phyloP scores from a whole-genome alignment of 2,113 vertebrate species.

The Terrapene triunguis region DNA sequence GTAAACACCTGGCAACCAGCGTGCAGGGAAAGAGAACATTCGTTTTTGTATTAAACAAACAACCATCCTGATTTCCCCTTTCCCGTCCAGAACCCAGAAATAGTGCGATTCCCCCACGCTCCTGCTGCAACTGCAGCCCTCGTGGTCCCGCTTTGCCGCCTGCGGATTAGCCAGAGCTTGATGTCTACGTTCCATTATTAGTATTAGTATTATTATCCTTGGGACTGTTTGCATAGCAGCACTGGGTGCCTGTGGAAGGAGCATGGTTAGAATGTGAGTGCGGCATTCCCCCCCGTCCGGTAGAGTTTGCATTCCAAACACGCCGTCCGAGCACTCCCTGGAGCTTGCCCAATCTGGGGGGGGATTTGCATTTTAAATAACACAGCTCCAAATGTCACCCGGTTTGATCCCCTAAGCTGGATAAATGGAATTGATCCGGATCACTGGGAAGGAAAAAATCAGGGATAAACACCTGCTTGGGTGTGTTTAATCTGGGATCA shows the following conservation, averaged over 20 bases:
- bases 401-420: slow-evolving; percentile 64
- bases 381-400: slow-evolving; percentile 66
- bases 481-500: neutral
- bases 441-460: neutral
- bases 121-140: accelerated
- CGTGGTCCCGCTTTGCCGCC: neutral
- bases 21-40: slow-evolving; percentile 27
- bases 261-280: neutral
- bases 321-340: slow-evolving; percentile 10
- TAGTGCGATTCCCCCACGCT: neutral
- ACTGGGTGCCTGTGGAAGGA: neutral
- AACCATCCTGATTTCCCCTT: neutral
- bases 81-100: slow-evolving; percentile 34
- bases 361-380: slow-evolving; percentile 74
- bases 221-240: neutral
- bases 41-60: slow-evolving; percentile 32
- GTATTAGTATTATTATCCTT: neutral
- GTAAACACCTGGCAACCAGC: slow-evolving; percentile 53
- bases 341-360: slow-evolving; percentile 25
- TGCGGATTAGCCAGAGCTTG: neutral
- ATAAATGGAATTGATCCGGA: slow-evolving; percentile 28
- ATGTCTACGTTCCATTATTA: neutral
- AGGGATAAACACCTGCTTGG: neutral
- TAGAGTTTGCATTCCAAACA: slow-evolving; percentile 25
- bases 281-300: neutral